Conservation (phyloP, 2,888 invertebrate genomes). For the Cryptophagus acutangulus region DNA sequence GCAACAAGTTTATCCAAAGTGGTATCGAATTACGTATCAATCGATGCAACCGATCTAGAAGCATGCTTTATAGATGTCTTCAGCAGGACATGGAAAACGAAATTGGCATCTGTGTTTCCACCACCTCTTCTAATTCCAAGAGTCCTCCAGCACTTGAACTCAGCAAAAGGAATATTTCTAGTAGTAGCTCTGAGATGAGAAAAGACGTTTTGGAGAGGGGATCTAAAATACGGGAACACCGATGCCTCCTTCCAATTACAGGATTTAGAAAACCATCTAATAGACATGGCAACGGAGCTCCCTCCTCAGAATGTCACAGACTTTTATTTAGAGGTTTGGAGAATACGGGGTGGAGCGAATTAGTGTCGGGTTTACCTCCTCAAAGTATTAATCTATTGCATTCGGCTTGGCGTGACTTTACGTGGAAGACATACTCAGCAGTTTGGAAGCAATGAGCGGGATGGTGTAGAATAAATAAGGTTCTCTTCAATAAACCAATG, state of each 20-base stretch:
- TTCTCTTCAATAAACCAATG: no score
- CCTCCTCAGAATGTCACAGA: constrained; percentile 11
- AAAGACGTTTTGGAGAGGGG: constrained; percentile 31
- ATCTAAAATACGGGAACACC: constrained; percentile 32
- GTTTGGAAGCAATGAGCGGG: no score
- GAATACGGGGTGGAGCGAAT: no score
- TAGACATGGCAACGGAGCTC: constrained; percentile 11
- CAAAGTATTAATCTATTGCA: no score
- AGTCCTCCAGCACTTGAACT: constrained; percentile 26
- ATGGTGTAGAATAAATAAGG: no score
- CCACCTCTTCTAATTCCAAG: constrained; percentile 30
- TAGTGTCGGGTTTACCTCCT: no score
- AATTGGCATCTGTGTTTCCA: constrained; percentile 30
- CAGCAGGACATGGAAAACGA: constrained; percentile 16
- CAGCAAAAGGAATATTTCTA: constrained; percentile 24
- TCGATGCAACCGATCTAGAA: constrained; percentile 11
- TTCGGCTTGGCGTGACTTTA: no score
- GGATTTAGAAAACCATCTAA: constrained; percentile 12
- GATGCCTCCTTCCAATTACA: constrained; percentile 13
- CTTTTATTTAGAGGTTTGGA: constrained; percentile 18
- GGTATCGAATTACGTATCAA: constrained; percentile 15
- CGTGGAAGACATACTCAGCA: no score
- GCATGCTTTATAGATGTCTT: constrained; percentile 19
- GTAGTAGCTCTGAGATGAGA: constrained; percentile 26
- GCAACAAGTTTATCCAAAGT: constrained; percentile 18